phyloP scores from a whole-genome alignment of 2,113 vertebrate genomes.

The Odontesthes bonariensis region DNA sequence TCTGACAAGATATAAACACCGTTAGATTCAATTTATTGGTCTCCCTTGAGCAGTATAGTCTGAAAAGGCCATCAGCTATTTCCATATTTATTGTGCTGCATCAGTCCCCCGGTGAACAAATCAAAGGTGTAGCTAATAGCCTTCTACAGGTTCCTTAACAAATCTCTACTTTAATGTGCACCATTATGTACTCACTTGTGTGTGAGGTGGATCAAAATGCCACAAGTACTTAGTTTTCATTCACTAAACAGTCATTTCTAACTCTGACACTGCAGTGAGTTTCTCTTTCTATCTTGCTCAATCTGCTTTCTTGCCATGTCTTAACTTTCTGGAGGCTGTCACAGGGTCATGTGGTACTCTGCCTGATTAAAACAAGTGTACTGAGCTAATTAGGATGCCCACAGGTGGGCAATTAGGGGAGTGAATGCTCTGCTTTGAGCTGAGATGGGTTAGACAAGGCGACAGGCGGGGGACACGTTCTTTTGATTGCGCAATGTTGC shows the following conservation, averaged over 20 bases:
- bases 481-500: slow-evolving; percentile 51
- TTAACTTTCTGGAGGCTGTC: slow-evolving; percentile 22
- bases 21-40: slow-evolving; percentile 50
- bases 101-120: slow-evolving; percentile 70
- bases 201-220: slow-evolving; percentile 60
- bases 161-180: slow-evolving; percentile 66
- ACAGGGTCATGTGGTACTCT: slow-evolving; percentile 45
- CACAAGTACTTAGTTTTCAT: slow-evolving; percentile 70
- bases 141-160: slow-evolving; percentile 69
- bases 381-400: slow-evolving; percentile 68
- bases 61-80: slow-evolving; percentile 74
- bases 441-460: slow-evolving; percentile 57
- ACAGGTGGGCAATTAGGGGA: slow-evolving; percentile 72
- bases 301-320: background rate
- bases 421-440: slow-evolving; percentile 33
- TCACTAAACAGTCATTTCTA: slow-evolving; percentile 62
- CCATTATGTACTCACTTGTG: slow-evolving; percentile 67
- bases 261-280: slow-evolving; percentile 9
- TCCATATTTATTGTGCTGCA: slow-evolving; percentile 77
- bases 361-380: slow-evolving; percentile 62
- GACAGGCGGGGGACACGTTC: slow-evolving; percentile 46
- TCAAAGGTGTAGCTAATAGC: slow-evolving; percentile 73
- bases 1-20: slow-evolving; percentile 52
- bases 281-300: background rate
- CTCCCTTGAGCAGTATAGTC: slow-evolving; percentile 61